A percentile compares a stretch with the other conserved stretches of the same genome.
Evolutionary conservation across 2,888 invertebrate species (phyloP).

Genomic region (Lomographa bimaculata): DNA sequence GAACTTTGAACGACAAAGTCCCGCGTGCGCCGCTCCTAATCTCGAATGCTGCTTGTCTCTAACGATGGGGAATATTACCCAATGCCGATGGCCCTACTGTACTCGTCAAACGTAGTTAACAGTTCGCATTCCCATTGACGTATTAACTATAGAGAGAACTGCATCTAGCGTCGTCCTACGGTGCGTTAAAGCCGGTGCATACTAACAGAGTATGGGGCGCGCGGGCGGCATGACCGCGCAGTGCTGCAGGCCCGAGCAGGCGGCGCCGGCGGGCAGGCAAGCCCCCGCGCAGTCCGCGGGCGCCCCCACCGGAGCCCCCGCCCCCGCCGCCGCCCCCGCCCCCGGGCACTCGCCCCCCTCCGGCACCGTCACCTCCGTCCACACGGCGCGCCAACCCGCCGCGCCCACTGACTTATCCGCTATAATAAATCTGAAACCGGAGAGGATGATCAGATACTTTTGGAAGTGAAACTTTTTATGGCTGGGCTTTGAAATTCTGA

Average conservation of each 20-base stretch:
- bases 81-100: too few species aligned
- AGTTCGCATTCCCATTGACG: too few species aligned
- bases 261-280: slow-evolving; percentile 68
- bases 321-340: slow-evolving; percentile 43
- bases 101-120: too few species aligned
- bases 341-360: slow-evolving; percentile 42
- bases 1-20: too few species aligned
- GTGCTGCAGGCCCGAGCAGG: slow-evolving; percentile 81
- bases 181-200: slow-evolving; percentile 40
- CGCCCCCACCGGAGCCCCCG: slow-evolving; percentile 41
- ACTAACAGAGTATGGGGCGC: slow-evolving; percentile 89
- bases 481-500: too few species aligned
- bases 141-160: too few species aligned
- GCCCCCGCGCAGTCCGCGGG: slow-evolving; percentile 56
- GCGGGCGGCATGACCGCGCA: slow-evolving; percentile 89
- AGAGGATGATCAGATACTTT: too few species aligned
- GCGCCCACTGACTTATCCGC: slow-evolving; percentile 97
- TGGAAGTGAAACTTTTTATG: too few species aligned
- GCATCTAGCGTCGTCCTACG: not conserved
- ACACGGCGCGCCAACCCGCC: slow-evolving; percentile 95
- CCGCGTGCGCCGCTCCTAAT: too few species aligned
- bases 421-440: slow-evolving; percentile 91
- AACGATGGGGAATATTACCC: too few species aligned
- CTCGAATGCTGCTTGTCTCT: too few species aligned
- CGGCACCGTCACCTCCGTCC: slow-evolving; percentile 94